Evolutionary conservation across 2,113 vertebrate genomes (phyloP), one percentile per base, ranked within the genome.

Genomic region (Zosterops pallidus): DNA sequence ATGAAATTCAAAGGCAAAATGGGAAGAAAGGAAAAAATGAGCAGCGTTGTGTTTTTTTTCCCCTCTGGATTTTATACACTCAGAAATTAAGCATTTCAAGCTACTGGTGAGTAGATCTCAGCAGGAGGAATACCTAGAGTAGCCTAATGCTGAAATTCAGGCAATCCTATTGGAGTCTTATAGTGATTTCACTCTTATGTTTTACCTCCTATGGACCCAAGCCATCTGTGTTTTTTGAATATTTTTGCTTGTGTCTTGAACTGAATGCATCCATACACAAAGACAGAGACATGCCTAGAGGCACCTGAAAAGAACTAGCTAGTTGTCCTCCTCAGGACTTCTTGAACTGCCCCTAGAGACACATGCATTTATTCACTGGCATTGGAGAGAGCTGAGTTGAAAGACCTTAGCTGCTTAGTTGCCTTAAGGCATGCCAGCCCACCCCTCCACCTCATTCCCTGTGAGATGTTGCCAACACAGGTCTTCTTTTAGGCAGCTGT

Each of bases 31-130:
- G 1, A 15, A 72, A 69, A 77, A 71, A 52, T 15, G 8, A 62
- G 9, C 0, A 77, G 53, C 14, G 1, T 4, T 62, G 11, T 3
- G 5, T 2, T 18, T 26, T 12, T 6, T 39, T 24, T 14, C 17
- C 22, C 4, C 26, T 70, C 26, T 70, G 19, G 15, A 35, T 89
- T 87, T 92, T 87, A 37, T 63, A 39, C 9, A 17, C 72, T 77
- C 72, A 77, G 57, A 75, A 87, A 88, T 80, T 70, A 90, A 76
- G 76, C 41, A 68, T 79, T 95, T 85, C 35, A 44, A 74, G 24
- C 70, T 91, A 29, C 18, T 76, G 33, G 29, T 76, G 79, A 70
- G 90, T 53, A 94, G 35, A 22, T 68, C 63, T 81, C 44, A 68
- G 59, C 10, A 80, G 55, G 35, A 76, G 8, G 11, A 87, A 62